These are phyloP conservation scores for Camelus bactrianus DNA, from an alignment of 2,113 vertebrate genomes.

Conservation along the genomic window DNA sequence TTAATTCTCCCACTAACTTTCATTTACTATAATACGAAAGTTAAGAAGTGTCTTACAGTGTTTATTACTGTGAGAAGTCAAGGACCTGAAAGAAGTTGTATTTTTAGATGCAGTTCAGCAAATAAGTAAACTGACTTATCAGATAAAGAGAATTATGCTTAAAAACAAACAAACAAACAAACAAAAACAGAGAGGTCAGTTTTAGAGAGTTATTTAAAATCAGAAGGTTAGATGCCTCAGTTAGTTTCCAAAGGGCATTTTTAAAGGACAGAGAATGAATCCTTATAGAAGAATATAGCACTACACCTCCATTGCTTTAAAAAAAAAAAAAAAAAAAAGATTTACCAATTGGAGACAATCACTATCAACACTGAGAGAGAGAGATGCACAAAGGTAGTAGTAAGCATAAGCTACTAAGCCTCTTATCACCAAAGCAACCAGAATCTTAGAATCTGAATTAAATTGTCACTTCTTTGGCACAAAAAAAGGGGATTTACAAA, in stretches of 20 bases:
- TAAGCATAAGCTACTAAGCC: background rate
- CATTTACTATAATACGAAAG: slow-evolving; percentile 5
- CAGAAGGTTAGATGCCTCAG: background rate
- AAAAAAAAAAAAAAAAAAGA: background rate
- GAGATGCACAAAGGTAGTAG: background rate
- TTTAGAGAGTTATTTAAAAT: slow-evolving; percentile 19
- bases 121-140: slow-evolving; percentile 28
- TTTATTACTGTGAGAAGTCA: background rate
- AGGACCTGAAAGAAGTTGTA: background rate
- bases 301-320: background rate
- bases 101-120: background rate
- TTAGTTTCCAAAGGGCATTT: background rate
- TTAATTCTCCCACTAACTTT: background rate
- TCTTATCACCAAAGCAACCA: background rate
- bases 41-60: background rate
- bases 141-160: slow-evolving; percentile 14
- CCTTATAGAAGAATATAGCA: background rate
- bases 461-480: background rate
- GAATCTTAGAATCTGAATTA: slow-evolving; percentile 22
- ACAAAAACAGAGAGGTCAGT: background rate
- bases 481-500: background rate
- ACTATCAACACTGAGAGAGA: background rate
- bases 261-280: background rate
- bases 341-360: background rate
- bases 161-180: background rate